Percentiles rank a stretch among this genome's conserved stretches.
Conservation (phyloP, 2,113 vertebrate species). For the Regulus satrapa region DNA sequence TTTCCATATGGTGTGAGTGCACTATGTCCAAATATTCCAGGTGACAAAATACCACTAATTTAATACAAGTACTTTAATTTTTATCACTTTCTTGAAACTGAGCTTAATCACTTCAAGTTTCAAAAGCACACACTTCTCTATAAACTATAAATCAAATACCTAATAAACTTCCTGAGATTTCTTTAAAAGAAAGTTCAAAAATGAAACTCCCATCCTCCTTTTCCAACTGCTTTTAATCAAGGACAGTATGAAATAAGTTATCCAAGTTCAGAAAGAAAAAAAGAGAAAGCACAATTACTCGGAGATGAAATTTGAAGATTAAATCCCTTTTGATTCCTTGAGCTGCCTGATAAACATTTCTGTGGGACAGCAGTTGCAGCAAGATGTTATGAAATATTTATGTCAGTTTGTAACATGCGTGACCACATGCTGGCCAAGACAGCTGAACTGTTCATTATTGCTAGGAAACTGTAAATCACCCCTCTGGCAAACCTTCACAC, state of each 20-base stretch:
- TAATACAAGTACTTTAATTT: background rate
- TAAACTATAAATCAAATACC: background rate
- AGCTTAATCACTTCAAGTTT: background rate
- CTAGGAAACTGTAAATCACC: constrained; percentile 52
- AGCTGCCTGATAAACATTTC: constrained; percentile 7
- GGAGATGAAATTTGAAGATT: background rate
- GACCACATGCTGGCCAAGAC: constrained; percentile 10
- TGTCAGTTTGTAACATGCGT: background rate
- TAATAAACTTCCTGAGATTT: background rate
- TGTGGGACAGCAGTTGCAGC: constrained; percentile 18
- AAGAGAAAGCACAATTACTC: background rate
- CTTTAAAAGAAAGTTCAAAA: background rate
- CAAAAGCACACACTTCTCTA: background rate
- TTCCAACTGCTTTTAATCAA: constrained; percentile 49
- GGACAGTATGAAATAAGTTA: background rate
- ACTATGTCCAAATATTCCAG: background rate
- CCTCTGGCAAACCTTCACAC: constrained; percentile 54
- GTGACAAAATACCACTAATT: background rate
- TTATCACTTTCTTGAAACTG: background rate
- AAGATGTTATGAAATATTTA: constrained; percentile 14
- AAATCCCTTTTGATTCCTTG: background rate
- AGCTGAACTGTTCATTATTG: background rate
- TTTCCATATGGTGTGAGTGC: background rate
- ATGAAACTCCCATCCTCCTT: background rate
- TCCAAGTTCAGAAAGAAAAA: background rate